Percentiles rank a stretch among this genome's conserved stretches.
phyloP scores from a whole-genome alignment of 2,797 vertebrate species.

The Epinephelus awoara region DNA sequence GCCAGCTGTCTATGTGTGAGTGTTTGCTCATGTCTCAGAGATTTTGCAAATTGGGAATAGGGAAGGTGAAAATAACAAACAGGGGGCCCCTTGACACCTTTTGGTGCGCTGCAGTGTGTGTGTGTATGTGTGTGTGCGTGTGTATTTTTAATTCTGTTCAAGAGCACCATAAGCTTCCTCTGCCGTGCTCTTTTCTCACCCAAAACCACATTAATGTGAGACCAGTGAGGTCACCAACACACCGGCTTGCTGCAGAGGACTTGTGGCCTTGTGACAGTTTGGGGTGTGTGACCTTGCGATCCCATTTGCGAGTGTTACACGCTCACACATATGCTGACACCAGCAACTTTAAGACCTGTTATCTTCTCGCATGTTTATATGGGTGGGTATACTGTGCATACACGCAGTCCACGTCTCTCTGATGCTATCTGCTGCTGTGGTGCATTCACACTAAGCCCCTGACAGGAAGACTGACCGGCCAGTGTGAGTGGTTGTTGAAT shows the following conservation, averaged over 20 bases:
- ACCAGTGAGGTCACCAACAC: constrained; percentile 65
- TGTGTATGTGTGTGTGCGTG: constrained; percentile 29
- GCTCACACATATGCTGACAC: constrained; percentile 13
- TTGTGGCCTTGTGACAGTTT: constrained; percentile 45
- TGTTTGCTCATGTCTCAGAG: constrained; percentile 50
- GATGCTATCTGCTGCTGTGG: not conserved
- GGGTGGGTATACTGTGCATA: not conserved
- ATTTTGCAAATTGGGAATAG: constrained; percentile 56
- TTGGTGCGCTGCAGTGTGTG: constrained; percentile 41
- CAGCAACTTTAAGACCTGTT: constrained; percentile 10
- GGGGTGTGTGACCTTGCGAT: constrained; percentile 33
- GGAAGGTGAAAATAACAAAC: constrained; percentile 69
- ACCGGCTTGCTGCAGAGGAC: constrained; percentile 37
- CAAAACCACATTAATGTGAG: constrained; percentile 76
- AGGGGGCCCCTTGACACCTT: constrained; percentile 64
- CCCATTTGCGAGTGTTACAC: constrained; percentile 18
- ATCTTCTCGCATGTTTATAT: not conserved
- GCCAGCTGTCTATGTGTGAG: constrained; percentile 56
- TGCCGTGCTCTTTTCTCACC: constrained; percentile 60
- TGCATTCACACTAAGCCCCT: not conserved
- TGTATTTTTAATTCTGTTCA: constrained; percentile 67
- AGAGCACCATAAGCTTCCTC: constrained; percentile 69
- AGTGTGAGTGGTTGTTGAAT: constrained; percentile 86
- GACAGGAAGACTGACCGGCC: constrained; percentile 83
- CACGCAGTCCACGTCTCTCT: not conserved